Evolutionary conservation across 2,113 vertebrate genomes (phyloP), one percentile per base, ranked within the genome.

Genomic region (Notothenia rossii): DNA sequence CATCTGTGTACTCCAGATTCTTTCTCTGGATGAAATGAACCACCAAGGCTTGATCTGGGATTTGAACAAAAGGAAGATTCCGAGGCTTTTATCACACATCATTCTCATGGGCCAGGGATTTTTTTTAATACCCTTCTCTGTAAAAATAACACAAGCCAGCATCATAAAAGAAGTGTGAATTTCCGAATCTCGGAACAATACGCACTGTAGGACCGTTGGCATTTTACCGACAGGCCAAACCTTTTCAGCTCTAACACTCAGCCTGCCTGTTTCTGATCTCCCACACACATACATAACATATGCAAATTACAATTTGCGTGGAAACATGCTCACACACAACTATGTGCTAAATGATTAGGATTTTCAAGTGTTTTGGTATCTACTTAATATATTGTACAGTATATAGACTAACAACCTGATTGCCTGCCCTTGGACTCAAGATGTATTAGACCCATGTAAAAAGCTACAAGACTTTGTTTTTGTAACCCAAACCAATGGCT

Each of bases 381-480:
- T 43, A 51, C 33, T 58, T 25, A 69, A 79, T 9, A 45, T 77
- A 59, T 70, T 75, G 3, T 25, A 25, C 25, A 25, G 58, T 64
- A 74, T 61, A 10, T 63, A 13, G 49, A 55, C 46, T 20, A 82
- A 75, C 58, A 40, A n/a, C 15, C 62, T 58, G 70, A 62, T 76
- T 83, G 20, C 51, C 33, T 71, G 61, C 25, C 60, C 25, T 79
- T 65, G 59, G 51, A 65, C 65, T 54, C 48, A 25, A 85, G 69
- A 77, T 88, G 81, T 67, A 83, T 86, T 55, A 61, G 55, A 71
- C 9, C 58, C 29, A 67, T 49, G 84, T 84, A 77, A 85, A 92
- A 81, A 81, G 65, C 70, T 66, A 81, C 71, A 56, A 58, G 60
- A 75, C 74, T 66, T 85, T 88, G 64, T 66, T 72, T 86, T 73